Evolutionary conservation across 2,797 vertebrate genomes (phyloP).

Genomic region (Girardinus metallicus): DNA sequence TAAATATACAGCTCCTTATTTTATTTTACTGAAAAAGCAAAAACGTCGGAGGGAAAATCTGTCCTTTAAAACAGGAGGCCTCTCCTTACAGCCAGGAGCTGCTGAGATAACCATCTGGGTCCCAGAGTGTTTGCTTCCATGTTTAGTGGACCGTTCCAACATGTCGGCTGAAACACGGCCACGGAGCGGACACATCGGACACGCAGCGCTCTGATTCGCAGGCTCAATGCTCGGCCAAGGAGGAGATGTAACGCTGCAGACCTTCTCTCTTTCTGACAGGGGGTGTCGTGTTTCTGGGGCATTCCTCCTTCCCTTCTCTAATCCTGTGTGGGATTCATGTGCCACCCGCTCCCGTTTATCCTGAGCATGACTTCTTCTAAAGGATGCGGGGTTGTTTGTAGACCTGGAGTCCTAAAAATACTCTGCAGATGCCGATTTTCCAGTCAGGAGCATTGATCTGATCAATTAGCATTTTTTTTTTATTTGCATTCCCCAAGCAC

Average conservation of each 20-base stretch:
- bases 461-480: not conserved
- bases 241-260: constrained; percentile 47
- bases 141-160: constrained; percentile 1
- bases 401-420: not conserved
- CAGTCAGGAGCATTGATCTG: rapidly evolving
- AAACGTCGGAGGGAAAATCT: not conserved
- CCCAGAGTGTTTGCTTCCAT: constrained; percentile 10
- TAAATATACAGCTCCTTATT: not conserved
- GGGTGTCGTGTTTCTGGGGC: constrained; percentile 72
- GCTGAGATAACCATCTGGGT: not conserved
- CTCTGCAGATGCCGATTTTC: not conserved
- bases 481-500: not conserved
- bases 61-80: not conserved
- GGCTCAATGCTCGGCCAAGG: constrained; percentile 51
- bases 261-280: constrained; percentile 59
- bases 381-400: constrained; percentile 11
- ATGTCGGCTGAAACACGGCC: constrained; percentile 18
- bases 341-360: constrained; percentile 38
- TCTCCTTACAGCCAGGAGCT: not conserved
- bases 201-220: constrained; percentile 52
- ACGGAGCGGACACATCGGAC: constrained; percentile 2
- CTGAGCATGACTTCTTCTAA: constrained; percentile 13
- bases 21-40: not conserved
- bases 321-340: constrained; percentile 69
- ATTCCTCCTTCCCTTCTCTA: constrained; percentile 64